A percentile compares a stretch with the other conserved stretches of the same genome.
Evolutionary conservation across 1,140 invertebrate species (phyloP).

Genomic region (Papilio xuthus): DNA sequence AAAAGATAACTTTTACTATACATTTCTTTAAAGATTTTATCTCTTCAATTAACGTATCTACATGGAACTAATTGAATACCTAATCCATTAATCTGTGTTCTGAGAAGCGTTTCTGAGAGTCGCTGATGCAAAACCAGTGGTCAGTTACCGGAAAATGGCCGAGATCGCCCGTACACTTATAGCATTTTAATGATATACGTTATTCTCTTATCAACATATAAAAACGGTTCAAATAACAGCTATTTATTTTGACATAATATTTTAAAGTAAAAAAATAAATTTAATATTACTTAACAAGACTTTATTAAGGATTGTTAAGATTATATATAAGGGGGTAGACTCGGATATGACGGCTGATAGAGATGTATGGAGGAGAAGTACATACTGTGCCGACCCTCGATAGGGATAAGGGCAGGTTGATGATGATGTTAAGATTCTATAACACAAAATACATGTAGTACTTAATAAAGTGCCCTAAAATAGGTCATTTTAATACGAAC

Average conservation of each 20-base stretch:
- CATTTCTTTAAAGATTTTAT: conserved; percentile 5
- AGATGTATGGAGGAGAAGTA: too few species aligned
- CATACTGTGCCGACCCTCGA: too few species aligned
- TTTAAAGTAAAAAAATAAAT: not conserved
- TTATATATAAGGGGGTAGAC: too few species aligned
- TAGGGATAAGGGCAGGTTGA: too few species aligned
- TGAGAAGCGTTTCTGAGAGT: conserved; percentile 1
- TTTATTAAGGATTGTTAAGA: too few species aligned
- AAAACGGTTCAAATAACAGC: not conserved
- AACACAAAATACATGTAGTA: too few species aligned
- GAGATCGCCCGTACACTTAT: conserved; percentile 30
- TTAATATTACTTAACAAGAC: too few species aligned
- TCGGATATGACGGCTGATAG: too few species aligned
- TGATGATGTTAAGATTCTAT: too few species aligned
- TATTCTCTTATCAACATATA: not conserved
- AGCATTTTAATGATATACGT: conserved; percentile 4
- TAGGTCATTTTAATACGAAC: too few species aligned
- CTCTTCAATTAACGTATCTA: conserved; percentile 25
- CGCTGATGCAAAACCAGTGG: conserved; percentile 8
- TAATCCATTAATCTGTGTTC: conserved; percentile 32
- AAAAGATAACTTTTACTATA: not conserved
- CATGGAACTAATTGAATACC: conserved; percentile 32
- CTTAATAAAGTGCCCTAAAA: too few species aligned
- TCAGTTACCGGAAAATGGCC: conserved; percentile 35
- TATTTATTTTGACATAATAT: conserved; percentile 9